Evolutionary conservation across 2,888 invertebrate species (phyloP).

Genomic region (Pilophorus perplexus): DNA sequence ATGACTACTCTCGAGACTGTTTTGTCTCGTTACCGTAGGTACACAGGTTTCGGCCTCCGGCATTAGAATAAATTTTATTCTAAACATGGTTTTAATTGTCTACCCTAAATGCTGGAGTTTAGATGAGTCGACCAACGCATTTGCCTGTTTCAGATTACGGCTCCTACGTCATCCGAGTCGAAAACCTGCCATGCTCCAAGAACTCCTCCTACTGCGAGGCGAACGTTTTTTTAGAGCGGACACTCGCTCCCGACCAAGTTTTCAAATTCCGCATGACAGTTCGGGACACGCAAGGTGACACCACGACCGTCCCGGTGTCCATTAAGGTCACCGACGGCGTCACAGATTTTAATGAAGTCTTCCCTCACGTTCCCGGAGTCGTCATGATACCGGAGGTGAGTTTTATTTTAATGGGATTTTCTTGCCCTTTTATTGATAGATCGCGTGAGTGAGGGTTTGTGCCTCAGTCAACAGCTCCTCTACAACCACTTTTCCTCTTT

Average conservation of each 20-base stretch:
- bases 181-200: constrained; percentile 77
- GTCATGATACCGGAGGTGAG: constrained; percentile 72
- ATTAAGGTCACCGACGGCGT: constrained; percentile 81
- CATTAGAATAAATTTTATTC: no score
- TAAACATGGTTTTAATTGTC: no score
- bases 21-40: no score
- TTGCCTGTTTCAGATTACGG: constrained; percentile 54
- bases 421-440: neutral
- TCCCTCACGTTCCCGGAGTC: constrained; percentile 75
- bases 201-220: constrained; percentile 88
- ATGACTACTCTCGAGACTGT: no score
- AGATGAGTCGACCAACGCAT: no score
- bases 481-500: no score
- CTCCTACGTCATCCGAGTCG: constrained; percentile 72
- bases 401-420: constrained; percentile 43
- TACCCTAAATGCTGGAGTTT: no score
- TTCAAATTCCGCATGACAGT: constrained; percentile 74
- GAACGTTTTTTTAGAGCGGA: constrained; percentile 73
- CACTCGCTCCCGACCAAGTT: constrained; percentile 75
- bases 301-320: constrained; percentile 71
- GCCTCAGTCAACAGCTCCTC: no score
- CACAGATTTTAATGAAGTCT: constrained; percentile 77
- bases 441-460: no score
- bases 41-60: no score
- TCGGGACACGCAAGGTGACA: constrained; percentile 73